Conservation (phyloP, 2,113 vertebrate species). For the Xenus cinereus region DNA sequence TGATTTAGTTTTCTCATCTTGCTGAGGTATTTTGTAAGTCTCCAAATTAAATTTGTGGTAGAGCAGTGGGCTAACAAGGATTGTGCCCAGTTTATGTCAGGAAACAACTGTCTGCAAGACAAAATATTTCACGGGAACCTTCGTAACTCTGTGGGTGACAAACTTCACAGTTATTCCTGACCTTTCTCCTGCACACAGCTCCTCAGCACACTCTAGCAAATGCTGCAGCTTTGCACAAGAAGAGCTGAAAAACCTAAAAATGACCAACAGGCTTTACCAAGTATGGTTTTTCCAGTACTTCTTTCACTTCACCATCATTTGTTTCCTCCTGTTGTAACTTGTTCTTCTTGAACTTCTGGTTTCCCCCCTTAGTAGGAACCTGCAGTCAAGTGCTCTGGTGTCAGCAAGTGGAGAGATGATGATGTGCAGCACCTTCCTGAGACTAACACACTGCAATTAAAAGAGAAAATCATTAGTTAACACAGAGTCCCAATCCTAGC, state of each 20-base stretch:
- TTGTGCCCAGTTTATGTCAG: neutral
- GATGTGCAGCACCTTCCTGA: neutral
- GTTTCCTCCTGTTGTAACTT: neutral
- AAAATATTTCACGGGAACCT: neutral
- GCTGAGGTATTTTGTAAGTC: neutral
- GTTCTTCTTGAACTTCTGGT: neutral
- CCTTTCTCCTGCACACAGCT: neutral
- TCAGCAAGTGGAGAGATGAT: neutral
- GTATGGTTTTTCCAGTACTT: neutral
- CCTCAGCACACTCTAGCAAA: neutral
- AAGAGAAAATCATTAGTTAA: neutral
- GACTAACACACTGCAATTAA: neutral
- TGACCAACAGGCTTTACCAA: neutral
- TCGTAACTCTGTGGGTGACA: neutral
- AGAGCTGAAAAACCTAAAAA: neutral
- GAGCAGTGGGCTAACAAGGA: neutral
- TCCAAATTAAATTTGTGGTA: neutral
- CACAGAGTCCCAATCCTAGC: neutral
- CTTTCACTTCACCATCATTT: neutral
- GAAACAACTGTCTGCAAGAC: conserved; percentile 1
- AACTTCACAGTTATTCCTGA: neutral
- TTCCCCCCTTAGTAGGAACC: neutral
- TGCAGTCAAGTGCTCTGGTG: neutral
- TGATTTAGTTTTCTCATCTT: neutral
- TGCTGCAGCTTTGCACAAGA: neutral